phyloP scores from a whole-genome alignment of 2,113 vertebrate species.

The Xenotilapia longispinis region DNA sequence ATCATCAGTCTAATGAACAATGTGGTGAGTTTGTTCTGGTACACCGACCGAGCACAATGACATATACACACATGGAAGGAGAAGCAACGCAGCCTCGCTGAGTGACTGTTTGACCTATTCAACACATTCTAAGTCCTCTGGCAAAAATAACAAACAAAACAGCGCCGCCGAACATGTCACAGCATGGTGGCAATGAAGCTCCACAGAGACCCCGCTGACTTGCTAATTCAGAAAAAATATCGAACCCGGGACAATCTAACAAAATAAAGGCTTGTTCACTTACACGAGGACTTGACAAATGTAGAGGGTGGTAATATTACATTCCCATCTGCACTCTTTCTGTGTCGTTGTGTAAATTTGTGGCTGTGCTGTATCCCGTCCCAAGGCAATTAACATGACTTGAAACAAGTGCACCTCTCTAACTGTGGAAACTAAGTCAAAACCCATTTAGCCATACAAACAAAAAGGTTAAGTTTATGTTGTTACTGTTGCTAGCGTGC shows the following conservation, averaged over 20 bases:
- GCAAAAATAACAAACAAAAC: slow-evolving; percentile 1
- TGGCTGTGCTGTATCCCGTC: background rate
- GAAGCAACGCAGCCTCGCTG: background rate
- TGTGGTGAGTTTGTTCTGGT: background rate
- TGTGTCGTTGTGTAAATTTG: background rate
- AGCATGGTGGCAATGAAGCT: background rate
- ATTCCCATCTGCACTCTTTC: background rate
- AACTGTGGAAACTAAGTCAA: background rate
- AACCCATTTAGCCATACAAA: background rate
- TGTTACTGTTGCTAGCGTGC: background rate
- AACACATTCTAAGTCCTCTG: background rate
- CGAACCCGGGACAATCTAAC: background rate
- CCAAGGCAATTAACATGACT: background rate
- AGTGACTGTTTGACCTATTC: background rate
- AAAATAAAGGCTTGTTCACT: background rate
- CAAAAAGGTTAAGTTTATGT: background rate
- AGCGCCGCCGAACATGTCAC: background rate
- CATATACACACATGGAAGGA: background rate
- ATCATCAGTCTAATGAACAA: background rate
- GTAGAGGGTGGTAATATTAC: background rate
- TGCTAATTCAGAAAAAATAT: background rate
- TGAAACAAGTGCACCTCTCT: background rate
- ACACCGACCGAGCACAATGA: background rate
- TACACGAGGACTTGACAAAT: background rate
- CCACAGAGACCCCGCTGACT: background rate